Percentiles rank a stretch among this genome's conserved stretches.
Evolutionary conservation across 2,888 invertebrate genomes (phyloP).

Genomic region (Holacanthella duospinosa): DNA sequence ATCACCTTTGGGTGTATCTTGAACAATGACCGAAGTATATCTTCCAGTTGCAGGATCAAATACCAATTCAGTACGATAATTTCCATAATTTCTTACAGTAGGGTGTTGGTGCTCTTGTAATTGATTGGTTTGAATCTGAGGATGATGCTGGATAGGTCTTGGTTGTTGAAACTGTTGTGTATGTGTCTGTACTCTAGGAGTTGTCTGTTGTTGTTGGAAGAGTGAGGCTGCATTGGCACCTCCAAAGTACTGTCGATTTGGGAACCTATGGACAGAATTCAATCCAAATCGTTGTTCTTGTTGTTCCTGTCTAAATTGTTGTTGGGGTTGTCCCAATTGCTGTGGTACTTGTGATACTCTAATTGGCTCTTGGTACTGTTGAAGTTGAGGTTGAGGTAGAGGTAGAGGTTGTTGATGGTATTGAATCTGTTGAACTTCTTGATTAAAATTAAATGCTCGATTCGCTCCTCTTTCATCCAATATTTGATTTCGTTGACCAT

Average conservation of each 20-base stretch:
- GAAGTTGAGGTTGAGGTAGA: constrained; percentile 23
- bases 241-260: constrained; percentile 15
- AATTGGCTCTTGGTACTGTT: constrained; percentile 15
- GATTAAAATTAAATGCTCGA: constrained; percentile 10
- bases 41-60: constrained; percentile 65
- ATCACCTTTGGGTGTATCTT: constrained; percentile 52
- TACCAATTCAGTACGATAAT: constrained; percentile 66
- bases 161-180: constrained; percentile 42
- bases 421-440: constrained; percentile 13
- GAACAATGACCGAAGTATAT: constrained; percentile 67
- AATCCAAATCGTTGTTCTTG: neutral
- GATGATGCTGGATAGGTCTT: constrained; percentile 21
- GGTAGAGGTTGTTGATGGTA: constrained; percentile 17
- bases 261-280: constrained; percentile 12
- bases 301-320: neutral
- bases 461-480: neutral
- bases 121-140: neutral
- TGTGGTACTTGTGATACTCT: constrained; percentile 39
- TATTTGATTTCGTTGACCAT: neutral
- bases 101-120: neutral
- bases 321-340: constrained; percentile 22
- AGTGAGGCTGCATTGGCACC: neutral
- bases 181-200: constrained; percentile 41
- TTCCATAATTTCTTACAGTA: constrained; percentile 38
- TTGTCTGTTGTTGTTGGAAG: constrained; percentile 37